Percentiles rank a stretch among this genome's conserved stretches.
These are phyloP conservation scores for Acutogordius australiensis DNA, from an alignment of 2,888 invertebrate species.

Conservation along the genomic window DNA sequence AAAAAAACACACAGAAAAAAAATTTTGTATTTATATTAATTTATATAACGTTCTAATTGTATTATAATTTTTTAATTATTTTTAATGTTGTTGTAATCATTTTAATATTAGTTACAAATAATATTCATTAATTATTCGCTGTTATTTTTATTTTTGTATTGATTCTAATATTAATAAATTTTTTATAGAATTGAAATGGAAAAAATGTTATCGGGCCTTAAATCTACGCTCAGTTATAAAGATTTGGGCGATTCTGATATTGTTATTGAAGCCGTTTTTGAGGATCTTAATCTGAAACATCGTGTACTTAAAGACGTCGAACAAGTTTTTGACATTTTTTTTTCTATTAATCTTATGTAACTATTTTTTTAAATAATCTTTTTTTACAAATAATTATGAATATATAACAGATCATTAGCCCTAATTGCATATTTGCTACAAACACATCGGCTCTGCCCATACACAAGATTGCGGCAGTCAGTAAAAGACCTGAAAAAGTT, in stretches of 20 bases:
- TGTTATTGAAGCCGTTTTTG: conserved; percentile 92
- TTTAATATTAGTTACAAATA: no score
- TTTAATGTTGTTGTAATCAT: no score
- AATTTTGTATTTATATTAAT: no score
- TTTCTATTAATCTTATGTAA: background rate
- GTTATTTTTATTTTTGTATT: no score
- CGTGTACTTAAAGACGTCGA: conserved; percentile 84
- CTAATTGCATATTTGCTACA: conserved; percentile 70
- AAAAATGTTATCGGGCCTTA: conserved; percentile 41
- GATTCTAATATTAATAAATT: no score
- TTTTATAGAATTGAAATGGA: conserved; percentile 45
- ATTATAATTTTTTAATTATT: no score
- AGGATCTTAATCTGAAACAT: conserved; percentile 76
- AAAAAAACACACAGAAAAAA: no score
- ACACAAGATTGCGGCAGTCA: conserved; percentile 65
- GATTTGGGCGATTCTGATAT: conserved; percentile 58
- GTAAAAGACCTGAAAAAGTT: conserved; percentile 70
- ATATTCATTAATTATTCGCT: no score
- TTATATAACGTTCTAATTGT: no score
- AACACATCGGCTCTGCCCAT: conserved; percentile 97
- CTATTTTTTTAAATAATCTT: no score
- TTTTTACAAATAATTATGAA: no score
- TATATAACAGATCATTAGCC: conserved; percentile 30
- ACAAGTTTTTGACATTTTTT: conserved; percentile 22
- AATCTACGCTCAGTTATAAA: conserved; percentile 48